Conservation (phyloP, 2,888 invertebrate species). For the Calameuta pallipes region DNA sequence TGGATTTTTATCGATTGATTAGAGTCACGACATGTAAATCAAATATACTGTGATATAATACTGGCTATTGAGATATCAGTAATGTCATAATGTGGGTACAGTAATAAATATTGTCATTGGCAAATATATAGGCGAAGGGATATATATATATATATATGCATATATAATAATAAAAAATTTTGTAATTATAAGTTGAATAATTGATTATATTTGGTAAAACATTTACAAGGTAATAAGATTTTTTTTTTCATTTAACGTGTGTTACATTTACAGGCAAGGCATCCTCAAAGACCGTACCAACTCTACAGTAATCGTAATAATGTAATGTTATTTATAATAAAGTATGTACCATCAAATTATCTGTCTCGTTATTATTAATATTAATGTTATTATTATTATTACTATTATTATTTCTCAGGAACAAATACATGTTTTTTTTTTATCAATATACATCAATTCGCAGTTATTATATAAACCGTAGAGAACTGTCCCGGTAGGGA, state of each 20-base stretch:
- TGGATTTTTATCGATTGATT: not conserved
- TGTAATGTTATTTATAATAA: conserved; percentile 61
- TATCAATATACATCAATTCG: conserved; percentile 64
- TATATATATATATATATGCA: conserved; percentile 7
- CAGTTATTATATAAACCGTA: conserved; percentile 55
- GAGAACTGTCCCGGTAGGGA: conserved; percentile 50
- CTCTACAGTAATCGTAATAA: conserved; percentile 59
- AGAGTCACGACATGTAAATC: not conserved
- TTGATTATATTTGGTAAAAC: conserved; percentile 67
- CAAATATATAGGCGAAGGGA: conserved; percentile 8
- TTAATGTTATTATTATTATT: conserved; percentile 37
- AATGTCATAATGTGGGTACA: not conserved
- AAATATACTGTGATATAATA: not conserved
- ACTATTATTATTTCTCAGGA: conserved; percentile 21
- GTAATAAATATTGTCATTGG: not conserved
- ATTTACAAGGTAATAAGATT: conserved; percentile 65
- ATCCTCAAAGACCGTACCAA: conserved; percentile 65
- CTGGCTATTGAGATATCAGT: not conserved
- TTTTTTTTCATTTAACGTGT: conserved; percentile 44
- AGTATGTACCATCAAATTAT: conserved; percentile 64
- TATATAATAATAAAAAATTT: not conserved
- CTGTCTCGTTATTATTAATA: conserved; percentile 56
- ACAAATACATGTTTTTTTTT: conserved; percentile 26
- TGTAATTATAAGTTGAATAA: conserved; percentile 56
- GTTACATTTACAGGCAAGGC: conserved; percentile 66